phyloP scores from a whole-genome alignment of 2,113 vertebrate genomes.

The Herpetotheres cachinnans region DNA sequence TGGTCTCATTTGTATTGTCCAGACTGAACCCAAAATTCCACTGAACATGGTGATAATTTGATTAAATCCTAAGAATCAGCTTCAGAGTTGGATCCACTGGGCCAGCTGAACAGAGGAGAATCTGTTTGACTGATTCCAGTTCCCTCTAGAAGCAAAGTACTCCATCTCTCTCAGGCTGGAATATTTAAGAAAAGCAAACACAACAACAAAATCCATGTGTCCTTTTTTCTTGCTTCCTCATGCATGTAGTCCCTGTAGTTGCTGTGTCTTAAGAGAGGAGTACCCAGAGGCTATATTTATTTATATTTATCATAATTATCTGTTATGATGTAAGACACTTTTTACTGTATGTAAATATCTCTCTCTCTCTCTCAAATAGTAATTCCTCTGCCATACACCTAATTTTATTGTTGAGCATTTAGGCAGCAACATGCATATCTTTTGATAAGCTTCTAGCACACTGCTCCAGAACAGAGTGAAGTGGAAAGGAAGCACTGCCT shows the following conservation, averaged over 20 bases:
- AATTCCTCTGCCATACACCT: not conserved
- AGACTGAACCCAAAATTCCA: not conserved
- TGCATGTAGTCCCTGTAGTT: not conserved
- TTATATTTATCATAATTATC: not conserved
- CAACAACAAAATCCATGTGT: rapidly evolving
- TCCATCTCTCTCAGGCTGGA: not conserved
- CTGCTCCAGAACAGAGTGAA: not conserved
- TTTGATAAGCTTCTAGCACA: not conserved
- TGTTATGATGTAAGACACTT: not conserved
- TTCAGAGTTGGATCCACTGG: not conserved
- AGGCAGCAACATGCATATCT: not conserved
- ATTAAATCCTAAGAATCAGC: not conserved
- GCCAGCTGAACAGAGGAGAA: not conserved
- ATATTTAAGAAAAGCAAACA: not conserved
- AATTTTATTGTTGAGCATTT: not conserved
- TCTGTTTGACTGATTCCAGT: not conserved
- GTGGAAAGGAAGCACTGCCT: not conserved
- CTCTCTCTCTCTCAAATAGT: not conserved
- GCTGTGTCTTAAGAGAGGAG: not conserved
- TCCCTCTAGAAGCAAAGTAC: not conserved
- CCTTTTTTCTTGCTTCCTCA: not conserved
- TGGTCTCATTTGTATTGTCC: not conserved
- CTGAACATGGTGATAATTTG: not conserved
- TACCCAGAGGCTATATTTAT: not conserved
- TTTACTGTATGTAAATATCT: not conserved